phyloP scores from a whole-genome alignment of 2,888 invertebrate species.

The Lepeophtheirus nordmannii region DNA sequence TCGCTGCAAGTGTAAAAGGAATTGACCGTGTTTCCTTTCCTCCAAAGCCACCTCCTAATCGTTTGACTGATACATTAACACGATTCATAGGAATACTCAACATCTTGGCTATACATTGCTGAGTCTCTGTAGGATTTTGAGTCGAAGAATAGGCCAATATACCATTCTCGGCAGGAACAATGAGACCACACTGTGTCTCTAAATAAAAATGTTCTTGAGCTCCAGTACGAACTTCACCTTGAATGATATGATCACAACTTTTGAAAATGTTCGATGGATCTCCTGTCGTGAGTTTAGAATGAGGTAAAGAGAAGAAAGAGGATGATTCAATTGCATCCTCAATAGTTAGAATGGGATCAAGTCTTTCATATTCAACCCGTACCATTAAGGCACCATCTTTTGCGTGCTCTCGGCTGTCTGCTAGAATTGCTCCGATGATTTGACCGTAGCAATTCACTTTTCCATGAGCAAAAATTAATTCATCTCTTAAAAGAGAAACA shows the following conservation, averaged over 20 bases:
- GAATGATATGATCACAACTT: constrained; percentile 53
- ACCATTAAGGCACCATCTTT: constrained; percentile 68
- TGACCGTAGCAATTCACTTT: constrained; percentile 52
- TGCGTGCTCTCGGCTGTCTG: constrained; percentile 57
- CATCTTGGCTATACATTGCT: constrained; percentile 52
- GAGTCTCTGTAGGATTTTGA: constrained; percentile 52
- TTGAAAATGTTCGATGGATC: constrained; percentile 51
- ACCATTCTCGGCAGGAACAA: constrained; percentile 49
- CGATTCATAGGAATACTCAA: constrained; percentile 51
- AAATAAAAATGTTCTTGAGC: constrained; percentile 95
- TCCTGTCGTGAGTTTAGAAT: constrained; percentile 41
- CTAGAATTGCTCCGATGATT: constrained; percentile 62
- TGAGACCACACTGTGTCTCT: constrained; percentile 51
- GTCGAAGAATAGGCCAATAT: constrained; percentile 61
- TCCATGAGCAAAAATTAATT: constrained; percentile 30
- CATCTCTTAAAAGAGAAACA: constrained; percentile 31
- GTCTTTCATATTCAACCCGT: constrained; percentile 61
- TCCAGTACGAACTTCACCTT: constrained; percentile 62
- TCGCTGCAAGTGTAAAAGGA: constrained; percentile 53
- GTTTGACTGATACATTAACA: constrained; percentile 59
- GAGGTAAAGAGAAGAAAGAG: constrained; percentile 2
- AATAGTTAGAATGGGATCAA: constrained; percentile 68
- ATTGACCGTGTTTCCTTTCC: constrained; percentile 71
- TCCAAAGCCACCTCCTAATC: constrained; percentile 88
- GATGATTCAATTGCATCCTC: constrained; percentile 39